Evolutionary conservation across 1,140 invertebrate species (phyloP).

Genomic region (Leptopilina boulardi): DNA sequence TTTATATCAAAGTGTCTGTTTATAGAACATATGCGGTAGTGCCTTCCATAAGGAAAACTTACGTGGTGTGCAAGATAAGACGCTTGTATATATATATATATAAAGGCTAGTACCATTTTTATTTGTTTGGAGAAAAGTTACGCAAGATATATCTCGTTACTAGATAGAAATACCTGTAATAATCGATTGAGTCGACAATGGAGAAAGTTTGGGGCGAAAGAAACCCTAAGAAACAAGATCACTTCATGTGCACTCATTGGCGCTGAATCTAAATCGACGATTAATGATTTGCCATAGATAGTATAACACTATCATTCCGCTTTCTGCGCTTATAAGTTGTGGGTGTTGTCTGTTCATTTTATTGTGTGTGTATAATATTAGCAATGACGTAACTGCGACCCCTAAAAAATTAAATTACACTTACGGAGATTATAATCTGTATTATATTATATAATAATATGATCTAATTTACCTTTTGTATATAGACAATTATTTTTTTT

Average conservation of each 20-base stretch:
- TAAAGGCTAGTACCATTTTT: background rate
- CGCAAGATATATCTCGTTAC: slow-evolving; percentile 48
- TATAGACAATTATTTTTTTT: too few species aligned
- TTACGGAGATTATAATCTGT: too few species aligned
- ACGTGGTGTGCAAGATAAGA: background rate
- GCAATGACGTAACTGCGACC: too few species aligned
- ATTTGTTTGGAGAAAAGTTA: slow-evolving; percentile 26
- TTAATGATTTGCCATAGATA: background rate
- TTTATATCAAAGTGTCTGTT: background rate
- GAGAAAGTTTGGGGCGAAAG: slow-evolving; percentile 50
- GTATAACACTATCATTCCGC: background rate
- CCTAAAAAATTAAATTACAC: too few species aligned
- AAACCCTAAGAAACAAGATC: background rate
- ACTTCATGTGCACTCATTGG: background rate
- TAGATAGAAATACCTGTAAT: slow-evolving; percentile 52
- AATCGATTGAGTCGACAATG: slow-evolving; percentile 58
- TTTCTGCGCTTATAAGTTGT: background rate
- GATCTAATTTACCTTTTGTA: too few species aligned
- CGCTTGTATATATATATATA: too few species aligned
- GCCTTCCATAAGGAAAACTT: background rate
- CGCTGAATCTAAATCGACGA: slow-evolving; percentile 7
- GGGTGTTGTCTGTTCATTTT: slow-evolving; percentile 1
- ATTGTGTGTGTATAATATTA: too few species aligned
- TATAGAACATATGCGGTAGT: slow-evolving; percentile 1
- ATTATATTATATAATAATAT: too few species aligned